These are phyloP conservation scores for Scopus umbretta DNA, from an alignment of 2,113 vertebrate species.

Conservation along the genomic window DNA sequence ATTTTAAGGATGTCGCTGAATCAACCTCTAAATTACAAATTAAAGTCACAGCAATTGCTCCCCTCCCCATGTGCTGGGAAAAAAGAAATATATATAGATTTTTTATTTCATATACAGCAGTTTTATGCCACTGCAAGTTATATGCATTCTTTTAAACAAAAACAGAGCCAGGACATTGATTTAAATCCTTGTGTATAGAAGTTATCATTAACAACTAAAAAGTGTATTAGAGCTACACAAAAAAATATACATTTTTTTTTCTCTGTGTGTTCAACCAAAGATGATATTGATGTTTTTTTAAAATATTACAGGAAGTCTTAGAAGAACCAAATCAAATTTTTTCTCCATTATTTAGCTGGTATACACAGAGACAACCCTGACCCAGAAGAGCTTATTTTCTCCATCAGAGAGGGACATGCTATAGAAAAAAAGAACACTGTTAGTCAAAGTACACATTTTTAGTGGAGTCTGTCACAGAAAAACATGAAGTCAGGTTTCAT, in stretches of 20 bases:
- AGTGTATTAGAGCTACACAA: rapidly evolving
- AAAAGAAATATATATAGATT: not conserved
- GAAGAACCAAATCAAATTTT: not conserved
- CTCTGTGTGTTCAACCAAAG: not conserved
- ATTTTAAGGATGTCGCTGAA: not conserved
- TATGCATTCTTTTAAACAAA: not conserved
- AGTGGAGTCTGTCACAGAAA: not conserved
- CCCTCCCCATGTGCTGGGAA: not conserved
- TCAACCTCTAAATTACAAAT: not conserved
- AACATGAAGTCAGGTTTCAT: not conserved
- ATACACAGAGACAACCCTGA: not conserved
- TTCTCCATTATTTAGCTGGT: not conserved
- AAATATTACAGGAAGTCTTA: not conserved
- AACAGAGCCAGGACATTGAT: not conserved
- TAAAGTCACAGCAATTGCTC: not conserved
- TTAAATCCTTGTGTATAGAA: not conserved
- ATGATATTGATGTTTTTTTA: not conserved
- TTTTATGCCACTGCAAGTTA: not conserved
- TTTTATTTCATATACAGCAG: not conserved
- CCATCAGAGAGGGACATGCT: not conserved
- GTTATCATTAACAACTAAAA: not conserved
- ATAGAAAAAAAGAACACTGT: not conserved
- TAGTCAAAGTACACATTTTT: not conserved
- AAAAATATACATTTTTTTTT: rapidly evolving
- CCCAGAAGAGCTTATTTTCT: not conserved